Base-by-base conservation (phyloP, 2,888 invertebrate species). In the Lapara coniferarum region DNA sequence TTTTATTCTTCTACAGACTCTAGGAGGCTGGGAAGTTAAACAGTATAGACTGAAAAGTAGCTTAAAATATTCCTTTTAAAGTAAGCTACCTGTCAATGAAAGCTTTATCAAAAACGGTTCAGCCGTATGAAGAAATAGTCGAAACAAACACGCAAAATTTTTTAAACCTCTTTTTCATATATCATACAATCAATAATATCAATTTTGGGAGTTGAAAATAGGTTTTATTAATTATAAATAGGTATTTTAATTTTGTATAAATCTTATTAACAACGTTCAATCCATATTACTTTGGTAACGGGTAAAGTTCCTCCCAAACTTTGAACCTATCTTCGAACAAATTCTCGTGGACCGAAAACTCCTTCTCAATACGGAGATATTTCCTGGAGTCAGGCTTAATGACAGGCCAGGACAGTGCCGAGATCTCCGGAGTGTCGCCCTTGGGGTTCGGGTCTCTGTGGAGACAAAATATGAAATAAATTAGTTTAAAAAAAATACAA, bases 281-380 rank as follows among this genome's bases (percentile, higher is more conserved):
- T 0, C 0, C n/a, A n/a, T 19, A 51, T 68, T 37, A 68, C 10
- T 67, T 56, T 16, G 51, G 37, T 74, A 69, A 46, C 0, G 86
- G 84, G 56, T 81, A 89, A 10, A 89, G 78, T 2, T 80, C 76
- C 69, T 88, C 88, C 89, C 89, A 89, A 5, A 84, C 74, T 0
- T 69, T 66, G 74, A 82, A 86, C 53, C 86, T 69, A 6, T 83
- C 76, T 25, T 88, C 86, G 58, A 84, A 84, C 66, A 89, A 72
- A 8, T 80, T 77, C 66, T 72, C 51, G 0, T 71, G 72, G 6
- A 87, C 73, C 0, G 77, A 68, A 71, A 80, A 74, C 30, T 75
- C 70, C 0, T 69, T 67, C 66, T 72, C 83, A 0, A 89, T 51
- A 51, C 78, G 79, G 12, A 89, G 73, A 75, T 87, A 89, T 66